phyloP scores from a whole-genome alignment of 1,140 invertebrate species.

The Phortica variegata region DNA sequence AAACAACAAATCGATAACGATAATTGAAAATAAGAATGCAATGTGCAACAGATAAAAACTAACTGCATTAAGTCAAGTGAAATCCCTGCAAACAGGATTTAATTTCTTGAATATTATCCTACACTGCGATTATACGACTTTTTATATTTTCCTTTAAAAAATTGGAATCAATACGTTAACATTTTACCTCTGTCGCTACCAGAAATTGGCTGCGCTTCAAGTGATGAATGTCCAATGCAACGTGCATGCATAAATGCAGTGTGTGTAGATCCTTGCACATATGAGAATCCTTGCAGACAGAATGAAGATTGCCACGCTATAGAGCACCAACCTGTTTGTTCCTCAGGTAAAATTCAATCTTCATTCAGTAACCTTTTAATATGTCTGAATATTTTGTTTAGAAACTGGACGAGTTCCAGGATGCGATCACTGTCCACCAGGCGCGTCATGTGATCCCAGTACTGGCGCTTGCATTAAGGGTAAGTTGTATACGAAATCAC shows the following conservation, averaged over 20 bases:
- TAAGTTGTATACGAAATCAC: conserved; percentile 51
- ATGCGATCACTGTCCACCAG: conserved; percentile 75
- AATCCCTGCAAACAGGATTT: conserved; percentile 19
- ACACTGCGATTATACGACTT: conserved; percentile 10
- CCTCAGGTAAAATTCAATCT: conserved; percentile 64
- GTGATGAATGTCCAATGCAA: conserved; percentile 71
- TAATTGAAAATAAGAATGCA: conserved; percentile 4
- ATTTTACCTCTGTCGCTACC: conserved; percentile 22
- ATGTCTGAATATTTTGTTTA: background rate
- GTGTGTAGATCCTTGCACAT: conserved; percentile 74
- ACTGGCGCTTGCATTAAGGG: conserved; percentile 79
- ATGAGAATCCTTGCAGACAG: conserved; percentile 67
- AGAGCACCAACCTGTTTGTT: conserved; percentile 75
- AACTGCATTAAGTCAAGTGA: conserved; percentile 20
- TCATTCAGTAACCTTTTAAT: background rate
- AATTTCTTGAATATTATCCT: conserved; percentile 24
- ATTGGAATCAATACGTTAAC: conserved; percentile 11
- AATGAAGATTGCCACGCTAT: conserved; percentile 71
- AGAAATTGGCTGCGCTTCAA: conserved; percentile 70
- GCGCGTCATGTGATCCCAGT: conserved; percentile 70
- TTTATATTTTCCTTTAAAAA: conserved; percentile 11
- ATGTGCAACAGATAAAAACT: conserved; percentile 18
- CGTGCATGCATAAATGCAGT: conserved; percentile 75
- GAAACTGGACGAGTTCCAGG: conserved; percentile 52
- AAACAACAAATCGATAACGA: conserved; percentile 4